phyloP scores from a whole-genome alignment of 2,797 vertebrate genomes.

The Eupleurogrammus muticus region DNA sequence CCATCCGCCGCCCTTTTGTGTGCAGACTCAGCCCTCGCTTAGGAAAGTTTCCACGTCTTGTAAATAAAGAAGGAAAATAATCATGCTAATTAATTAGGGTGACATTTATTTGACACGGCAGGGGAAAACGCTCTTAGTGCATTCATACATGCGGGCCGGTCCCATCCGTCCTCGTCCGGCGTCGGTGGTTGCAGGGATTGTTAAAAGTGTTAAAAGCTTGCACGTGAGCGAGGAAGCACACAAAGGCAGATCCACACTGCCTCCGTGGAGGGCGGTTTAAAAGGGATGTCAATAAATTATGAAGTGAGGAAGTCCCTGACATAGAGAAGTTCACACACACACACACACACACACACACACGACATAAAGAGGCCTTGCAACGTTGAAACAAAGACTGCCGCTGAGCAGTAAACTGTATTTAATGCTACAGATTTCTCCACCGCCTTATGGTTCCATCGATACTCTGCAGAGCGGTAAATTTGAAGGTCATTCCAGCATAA shows the following conservation, averaged over 20 bases:
- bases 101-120: conserved; percentile 56
- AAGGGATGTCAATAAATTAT: conserved; percentile 38
- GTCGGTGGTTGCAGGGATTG: conserved; percentile 3
- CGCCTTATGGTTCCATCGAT: conserved; percentile 56
- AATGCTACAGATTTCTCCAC: conserved; percentile 41
- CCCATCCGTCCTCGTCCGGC: conserved; percentile 9
- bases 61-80: conserved; percentile 58
- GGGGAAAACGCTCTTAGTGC: conserved; percentile 29
- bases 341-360: too few relatives aligned
- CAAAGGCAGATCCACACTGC: conserved; percentile 8
- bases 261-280: conserved; percentile 18
- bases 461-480: conserved; percentile 39
- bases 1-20: conserved; percentile 28
- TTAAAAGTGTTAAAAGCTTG: conserved; percentile 28
- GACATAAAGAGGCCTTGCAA: conserved; percentile 10
- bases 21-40: conserved; percentile 58
- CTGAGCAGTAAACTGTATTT: conserved; percentile 39
- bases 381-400: conserved; percentile 26
- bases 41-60: conserved; percentile 12
- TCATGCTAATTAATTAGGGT: conserved; percentile 59
- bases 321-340: too few relatives aligned
- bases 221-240: not conserved
- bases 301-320: conserved; percentile 4
- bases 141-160: conserved; percentile 15
- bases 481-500: conserved; percentile 61